Conservation (phyloP, 2,888 invertebrate genomes). For the Exocentrus adspersus region DNA sequence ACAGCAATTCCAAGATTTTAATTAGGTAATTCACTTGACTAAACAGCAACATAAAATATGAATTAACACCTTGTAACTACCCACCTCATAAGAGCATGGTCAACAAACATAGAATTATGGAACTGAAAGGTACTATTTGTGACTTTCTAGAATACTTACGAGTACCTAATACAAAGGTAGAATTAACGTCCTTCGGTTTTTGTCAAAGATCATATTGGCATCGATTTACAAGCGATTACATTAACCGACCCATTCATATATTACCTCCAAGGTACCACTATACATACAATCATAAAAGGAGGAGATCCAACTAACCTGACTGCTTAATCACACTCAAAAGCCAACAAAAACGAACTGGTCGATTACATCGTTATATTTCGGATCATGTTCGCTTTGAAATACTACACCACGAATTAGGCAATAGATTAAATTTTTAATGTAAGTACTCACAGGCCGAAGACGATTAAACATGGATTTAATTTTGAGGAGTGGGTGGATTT, state of each 20-base stretch:
- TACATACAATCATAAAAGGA: conserved; percentile 46
- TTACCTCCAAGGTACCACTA: conserved; percentile 48
- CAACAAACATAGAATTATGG: not conserved
- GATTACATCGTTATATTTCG: conserved; percentile 25
- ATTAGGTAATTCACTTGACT: no score
- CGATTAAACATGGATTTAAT: conserved; percentile 30
- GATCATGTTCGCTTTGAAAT: conserved; percentile 45
- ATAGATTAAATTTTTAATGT: conserved; percentile 40
- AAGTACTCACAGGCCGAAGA: conserved; percentile 33
- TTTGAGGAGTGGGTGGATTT: conserved; percentile 37
- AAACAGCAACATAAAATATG: no score
- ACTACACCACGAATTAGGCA: conserved; percentile 46
- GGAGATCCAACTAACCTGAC: conserved; percentile 40
- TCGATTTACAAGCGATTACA: conserved; percentile 56
- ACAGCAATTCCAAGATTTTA: no score
- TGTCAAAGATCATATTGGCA: conserved; percentile 55
- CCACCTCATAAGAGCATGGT: no score
- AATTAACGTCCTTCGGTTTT: conserved; percentile 49
- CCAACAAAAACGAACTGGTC: conserved; percentile 30
- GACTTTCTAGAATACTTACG: not conserved
- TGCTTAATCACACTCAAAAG: conserved; percentile 15
- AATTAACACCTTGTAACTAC: no score
- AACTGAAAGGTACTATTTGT: not conserved
- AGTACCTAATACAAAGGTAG: no score
- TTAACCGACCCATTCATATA: conserved; percentile 46